Evolutionary conservation across 2,888 invertebrate species (phyloP), one percentile per base, ranked within the genome.

Genomic region (Ethmia dodecea): DNA sequence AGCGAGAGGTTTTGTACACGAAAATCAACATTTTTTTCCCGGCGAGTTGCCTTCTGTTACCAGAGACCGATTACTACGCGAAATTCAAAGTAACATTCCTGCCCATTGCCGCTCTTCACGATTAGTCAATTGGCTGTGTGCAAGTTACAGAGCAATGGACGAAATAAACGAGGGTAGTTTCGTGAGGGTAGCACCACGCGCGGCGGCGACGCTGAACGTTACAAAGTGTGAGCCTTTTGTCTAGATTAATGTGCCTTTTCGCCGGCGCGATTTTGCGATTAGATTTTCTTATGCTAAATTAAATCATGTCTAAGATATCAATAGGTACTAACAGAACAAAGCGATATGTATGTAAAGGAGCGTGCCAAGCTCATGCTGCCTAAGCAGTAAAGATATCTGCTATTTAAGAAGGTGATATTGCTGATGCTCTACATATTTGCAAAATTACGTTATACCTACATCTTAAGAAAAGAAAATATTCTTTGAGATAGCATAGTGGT

Each of bases 151-250:
- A 9, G 72, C 56, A 58, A 59, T 79, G 77, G 48, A 65, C 48
- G 10, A 5, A n/a, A 38, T 30, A 43, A 29, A 41, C 35, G 26
- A 30, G 38, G 37, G 45, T 36, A 47, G 28, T 41, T 42, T 52
- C 49, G 42, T 49, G 38, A 51, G 43, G 43, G 51, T 58, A 52
- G 52, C 6, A 12, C 11, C 26, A 11, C 11, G 26, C 4, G 71
- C 72, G 60, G 53, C 62, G 72, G 72, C 63, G 65, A 72, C 73
- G 73, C 70, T 80, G 80, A 83, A 83, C 74, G 81, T 77, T 81
- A 83, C 81, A 84, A 83, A 84, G 79, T 81, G 83, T 62, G 80
- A 78, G 79, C 74, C 84, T 84, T 83, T 84, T 84, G 84, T 84
- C 79, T 77, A 57, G 65, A 38, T 46, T 51, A 12, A 10, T 31